A percentile compares a stretch with the other conserved stretches of the same genome.
Conservation (phyloP, 2,888 invertebrate genomes). For the Galerucella pusilla region DNA sequence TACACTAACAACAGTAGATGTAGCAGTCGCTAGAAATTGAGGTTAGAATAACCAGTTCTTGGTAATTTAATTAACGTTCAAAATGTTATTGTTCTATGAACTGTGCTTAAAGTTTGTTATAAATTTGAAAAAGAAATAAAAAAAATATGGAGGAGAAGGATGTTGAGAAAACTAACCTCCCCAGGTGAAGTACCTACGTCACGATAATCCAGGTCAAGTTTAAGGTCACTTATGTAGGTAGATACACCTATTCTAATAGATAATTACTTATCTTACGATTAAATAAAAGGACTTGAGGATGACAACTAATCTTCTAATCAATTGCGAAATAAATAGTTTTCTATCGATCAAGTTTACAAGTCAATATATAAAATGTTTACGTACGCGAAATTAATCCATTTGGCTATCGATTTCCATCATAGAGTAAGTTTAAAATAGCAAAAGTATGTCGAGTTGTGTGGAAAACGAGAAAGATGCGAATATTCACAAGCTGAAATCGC, state of each 20-base stretch:
- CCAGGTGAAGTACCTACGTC: neutral
- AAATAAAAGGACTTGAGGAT: neutral
- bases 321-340: no score
- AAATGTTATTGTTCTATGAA: no score
- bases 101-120: no score
- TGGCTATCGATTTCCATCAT: slow-evolving; percentile 18
- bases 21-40: no score
- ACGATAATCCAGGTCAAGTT: neutral
- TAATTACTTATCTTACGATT: neutral
- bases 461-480: slow-evolving; percentile 44
- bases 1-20: no score
- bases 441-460: slow-evolving; percentile 22
- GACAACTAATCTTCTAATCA: no score
- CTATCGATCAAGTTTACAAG: neutral
- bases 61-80: no score
- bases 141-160: no score
- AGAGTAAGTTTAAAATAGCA: slow-evolving; percentile 1
- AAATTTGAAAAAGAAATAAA: no score
- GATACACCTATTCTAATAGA: neutral
- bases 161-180: neutral
- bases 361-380: slow-evolving; percentile 5
- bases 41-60: no score
- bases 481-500: slow-evolving; percentile 41
- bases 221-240: neutral
- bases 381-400: neutral